Percentiles rank a stretch among this genome's conserved stretches.
Evolutionary conservation across 1,140 invertebrate species (phyloP).

Genomic region (Leptoteleia sp.): DNA sequence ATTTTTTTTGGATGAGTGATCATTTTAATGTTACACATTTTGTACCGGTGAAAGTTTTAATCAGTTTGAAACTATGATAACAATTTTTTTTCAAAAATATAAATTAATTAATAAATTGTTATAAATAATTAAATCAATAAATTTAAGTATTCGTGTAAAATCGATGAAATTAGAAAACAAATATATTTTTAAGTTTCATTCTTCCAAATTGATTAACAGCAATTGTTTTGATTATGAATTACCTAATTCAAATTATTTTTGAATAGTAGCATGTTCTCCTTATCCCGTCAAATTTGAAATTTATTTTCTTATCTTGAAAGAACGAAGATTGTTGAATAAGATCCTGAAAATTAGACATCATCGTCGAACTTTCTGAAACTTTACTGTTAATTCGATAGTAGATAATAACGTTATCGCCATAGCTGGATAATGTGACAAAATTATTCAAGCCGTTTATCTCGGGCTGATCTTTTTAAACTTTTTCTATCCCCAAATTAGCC

Average conservation of each 20-base stretch:
- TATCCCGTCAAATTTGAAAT: conserved; percentile 50
- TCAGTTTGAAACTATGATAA: no score
- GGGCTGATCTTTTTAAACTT: conserved; percentile 28
- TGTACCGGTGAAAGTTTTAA: no score
- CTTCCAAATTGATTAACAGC: no score
- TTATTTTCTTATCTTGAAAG: conserved; percentile 44
- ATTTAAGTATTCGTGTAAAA: no score
- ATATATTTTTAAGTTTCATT: no score
- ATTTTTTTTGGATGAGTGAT: no score
- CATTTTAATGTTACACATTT: no score
- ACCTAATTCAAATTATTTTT: conserved; percentile 2
- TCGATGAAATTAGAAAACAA: no score
- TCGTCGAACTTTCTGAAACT: conserved; percentile 55
- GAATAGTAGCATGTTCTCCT: conserved; percentile 1
- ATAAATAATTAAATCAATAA: no score
- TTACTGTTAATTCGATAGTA: conserved; percentile 64
- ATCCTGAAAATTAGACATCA: conserved; percentile 58
- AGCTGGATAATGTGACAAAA: conserved; percentile 52
- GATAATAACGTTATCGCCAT: conserved; percentile 60
- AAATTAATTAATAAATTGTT: no score
- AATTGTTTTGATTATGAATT: neutral
- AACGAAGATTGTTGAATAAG: conserved; percentile 56
- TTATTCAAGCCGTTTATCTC: conserved; percentile 51
- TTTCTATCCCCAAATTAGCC: conserved; percentile 26
- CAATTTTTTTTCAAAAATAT: no score